A percentile compares a stretch with the other conserved stretches of the same genome.
Evolutionary conservation across 2,888 invertebrate species (phyloP).

Genomic region (Macroteleia sp.): DNA sequence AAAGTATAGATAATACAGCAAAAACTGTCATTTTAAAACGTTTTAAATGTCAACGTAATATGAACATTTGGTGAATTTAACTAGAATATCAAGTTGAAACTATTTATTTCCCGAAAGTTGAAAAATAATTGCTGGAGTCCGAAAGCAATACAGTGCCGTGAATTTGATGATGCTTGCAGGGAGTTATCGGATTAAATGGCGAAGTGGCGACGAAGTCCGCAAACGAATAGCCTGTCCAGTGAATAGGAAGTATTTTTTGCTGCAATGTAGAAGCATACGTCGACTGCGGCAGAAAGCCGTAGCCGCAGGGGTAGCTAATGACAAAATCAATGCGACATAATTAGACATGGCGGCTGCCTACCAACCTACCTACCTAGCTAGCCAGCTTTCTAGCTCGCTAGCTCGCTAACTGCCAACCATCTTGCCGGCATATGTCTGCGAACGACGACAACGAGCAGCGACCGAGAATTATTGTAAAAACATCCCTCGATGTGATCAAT

Average conservation of each 20-base stretch:
- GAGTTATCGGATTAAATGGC: constrained; percentile 19
- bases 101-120: too few species aligned
- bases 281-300: constrained; percentile 65
- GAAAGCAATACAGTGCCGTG: constrained; percentile 4
- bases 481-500: constrained; percentile 79
- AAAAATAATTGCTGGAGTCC: too few species aligned
- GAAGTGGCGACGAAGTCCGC: constrained; percentile 37
- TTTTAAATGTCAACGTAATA: too few species aligned
- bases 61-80: too few species aligned
- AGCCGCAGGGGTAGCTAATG: too few species aligned
- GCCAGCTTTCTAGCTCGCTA: constrained; percentile 64
- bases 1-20: too few species aligned
- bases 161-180: constrained; percentile 26
- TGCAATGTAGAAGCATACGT: constrained; percentile 67
- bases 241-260: constrained; percentile 74
- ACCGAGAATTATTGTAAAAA: constrained; percentile 78
- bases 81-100: too few species aligned
- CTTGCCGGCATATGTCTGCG: constrained; percentile 60
- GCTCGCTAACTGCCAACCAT: constrained; percentile 52
- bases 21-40: too few species aligned
- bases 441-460: constrained; percentile 55
- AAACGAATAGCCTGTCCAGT: constrained; percentile 41
- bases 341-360: too few species aligned
- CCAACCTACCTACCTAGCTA: too few species aligned
- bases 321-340: too few species aligned